Evolutionary conservation across 2,888 invertebrate genomes (phyloP).

Genomic region (Creontiades dilutus): DNA sequence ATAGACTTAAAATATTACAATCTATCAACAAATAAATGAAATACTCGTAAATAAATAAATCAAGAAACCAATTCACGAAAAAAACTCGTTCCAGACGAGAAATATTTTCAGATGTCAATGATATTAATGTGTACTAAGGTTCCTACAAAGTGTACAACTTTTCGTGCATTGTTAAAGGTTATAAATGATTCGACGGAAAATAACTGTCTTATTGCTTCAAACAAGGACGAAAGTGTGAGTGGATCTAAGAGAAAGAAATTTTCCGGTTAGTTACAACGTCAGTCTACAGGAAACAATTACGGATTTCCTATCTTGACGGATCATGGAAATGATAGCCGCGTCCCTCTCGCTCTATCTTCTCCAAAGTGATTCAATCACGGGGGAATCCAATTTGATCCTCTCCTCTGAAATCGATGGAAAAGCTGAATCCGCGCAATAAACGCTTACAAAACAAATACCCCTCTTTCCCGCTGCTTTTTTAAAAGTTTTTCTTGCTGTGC

Average conservation of each 20-base stretch:
- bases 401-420: not conserved
- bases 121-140: too few species aligned
- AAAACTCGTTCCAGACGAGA: too few species aligned
- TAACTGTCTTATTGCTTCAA: too few species aligned
- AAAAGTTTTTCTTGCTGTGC: not conserved
- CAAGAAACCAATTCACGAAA: too few species aligned
- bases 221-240: not conserved
- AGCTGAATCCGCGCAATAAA: constrained; percentile 34
- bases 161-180: too few species aligned
- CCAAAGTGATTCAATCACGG: constrained; percentile 31
- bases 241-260: not conserved
- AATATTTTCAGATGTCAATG: too few species aligned
- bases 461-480: not conserved
- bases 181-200: too few species aligned
- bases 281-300: constrained; percentile 28
- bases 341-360: not conserved
- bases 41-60: too few species aligned
- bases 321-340: not conserved
- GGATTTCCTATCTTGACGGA: constrained; percentile 29
- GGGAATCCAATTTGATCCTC: constrained; percentile 17
- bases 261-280: constrained; percentile 28
- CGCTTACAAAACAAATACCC: constrained; percentile 31
- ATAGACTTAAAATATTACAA: too few species aligned
- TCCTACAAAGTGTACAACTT: too few species aligned
- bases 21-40: too few species aligned